Conservation (phyloP, 2,113 vertebrate species). For the Triplophysa tibetana region DNA sequence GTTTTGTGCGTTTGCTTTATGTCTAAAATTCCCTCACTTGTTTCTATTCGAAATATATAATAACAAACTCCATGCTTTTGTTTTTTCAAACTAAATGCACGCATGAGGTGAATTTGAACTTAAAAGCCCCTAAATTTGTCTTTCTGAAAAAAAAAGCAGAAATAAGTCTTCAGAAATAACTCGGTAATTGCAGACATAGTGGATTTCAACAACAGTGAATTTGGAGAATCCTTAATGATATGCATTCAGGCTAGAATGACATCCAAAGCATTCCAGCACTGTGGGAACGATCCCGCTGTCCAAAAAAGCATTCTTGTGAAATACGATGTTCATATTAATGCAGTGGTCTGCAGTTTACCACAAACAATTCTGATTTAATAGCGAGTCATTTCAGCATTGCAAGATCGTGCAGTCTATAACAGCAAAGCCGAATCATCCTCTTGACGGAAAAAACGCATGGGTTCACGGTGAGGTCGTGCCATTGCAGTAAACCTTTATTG, state of each 20-base stretch:
- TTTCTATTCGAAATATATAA: not conserved
- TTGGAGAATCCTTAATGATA: constrained; percentile 25
- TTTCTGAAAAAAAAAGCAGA: not conserved
- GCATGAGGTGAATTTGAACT: not conserved
- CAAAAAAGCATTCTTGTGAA: constrained; percentile 37
- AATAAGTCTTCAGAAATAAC: not conserved
- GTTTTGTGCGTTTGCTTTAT: not conserved
- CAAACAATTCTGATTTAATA: constrained; percentile 3
- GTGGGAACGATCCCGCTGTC: constrained; percentile 45
- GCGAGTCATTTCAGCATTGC: not conserved
- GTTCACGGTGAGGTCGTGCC: not conserved
- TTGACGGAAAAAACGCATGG: not conserved
- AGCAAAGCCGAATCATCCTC: constrained; percentile 6
- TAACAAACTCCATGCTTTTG: no score
- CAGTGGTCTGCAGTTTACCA: constrained; percentile 1
- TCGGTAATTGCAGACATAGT: not conserved
- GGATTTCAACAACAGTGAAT: constrained; percentile 21
- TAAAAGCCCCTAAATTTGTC: no score
- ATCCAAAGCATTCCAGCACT: constrained; percentile 44
- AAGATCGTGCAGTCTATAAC: not conserved
- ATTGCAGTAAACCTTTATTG: not conserved
- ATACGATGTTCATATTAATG: not conserved
- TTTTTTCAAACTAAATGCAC: no score
- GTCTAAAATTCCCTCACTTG: not conserved
- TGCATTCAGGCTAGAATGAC: constrained; percentile 36